Conservation (phyloP, 2,888 invertebrate species). For the Erebia epiphron region DNA sequence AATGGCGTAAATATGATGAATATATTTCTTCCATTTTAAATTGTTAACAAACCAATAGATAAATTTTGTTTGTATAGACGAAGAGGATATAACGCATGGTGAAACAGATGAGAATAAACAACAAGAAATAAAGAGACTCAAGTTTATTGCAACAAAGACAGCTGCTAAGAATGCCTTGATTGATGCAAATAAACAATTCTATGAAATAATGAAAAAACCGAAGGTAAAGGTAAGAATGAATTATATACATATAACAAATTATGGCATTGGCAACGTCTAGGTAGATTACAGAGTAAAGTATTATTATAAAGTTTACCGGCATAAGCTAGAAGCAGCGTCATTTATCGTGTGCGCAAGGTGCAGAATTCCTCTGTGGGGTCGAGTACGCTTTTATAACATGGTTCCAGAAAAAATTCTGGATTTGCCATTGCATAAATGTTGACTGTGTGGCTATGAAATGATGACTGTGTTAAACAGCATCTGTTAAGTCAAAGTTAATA, state of each 20-base stretch:
- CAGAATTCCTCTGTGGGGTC: no score
- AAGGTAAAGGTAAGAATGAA: not conserved
- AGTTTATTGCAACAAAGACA: slow-evolving; percentile 13
- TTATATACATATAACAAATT: not conserved
- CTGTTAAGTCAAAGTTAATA: no score
- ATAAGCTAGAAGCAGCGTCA: no score
- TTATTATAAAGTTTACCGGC: no score
- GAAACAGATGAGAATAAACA: not conserved
- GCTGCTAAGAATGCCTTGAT: slow-evolving; percentile 1
- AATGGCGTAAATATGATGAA: not conserved
- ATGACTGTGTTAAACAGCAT: no score
- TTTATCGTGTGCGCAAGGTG: no score
- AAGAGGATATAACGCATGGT: not conserved
- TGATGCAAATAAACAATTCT: slow-evolving; percentile 13
- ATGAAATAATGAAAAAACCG: slow-evolving; percentile 14
- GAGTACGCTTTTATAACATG: no score
- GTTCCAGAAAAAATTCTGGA: no score
- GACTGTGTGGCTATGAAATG: no score
- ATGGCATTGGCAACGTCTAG: not conserved
- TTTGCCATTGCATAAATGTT: no score
- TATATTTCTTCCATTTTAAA: not conserved
- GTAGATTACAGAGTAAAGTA: not conserved
- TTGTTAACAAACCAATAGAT: not conserved
- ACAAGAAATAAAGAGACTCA: slow-evolving; percentile 3
- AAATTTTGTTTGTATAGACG: slow-evolving; percentile 5